Percentiles rank a stretch among this genome's conserved stretches.
Evolutionary conservation across 2,797 vertebrate species (phyloP).

Genomic region (Chelon auratus): DNA sequence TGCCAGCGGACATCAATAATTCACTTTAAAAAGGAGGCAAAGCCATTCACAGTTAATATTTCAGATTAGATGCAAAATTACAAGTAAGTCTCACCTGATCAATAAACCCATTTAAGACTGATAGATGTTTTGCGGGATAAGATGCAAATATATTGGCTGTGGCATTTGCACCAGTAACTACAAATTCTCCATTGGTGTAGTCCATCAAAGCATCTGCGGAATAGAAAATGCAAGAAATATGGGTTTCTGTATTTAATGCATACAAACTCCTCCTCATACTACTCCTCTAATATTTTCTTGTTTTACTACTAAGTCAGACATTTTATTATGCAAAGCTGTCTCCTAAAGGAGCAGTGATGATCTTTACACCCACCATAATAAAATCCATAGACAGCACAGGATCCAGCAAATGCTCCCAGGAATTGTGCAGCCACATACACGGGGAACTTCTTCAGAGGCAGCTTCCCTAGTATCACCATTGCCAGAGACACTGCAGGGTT

Average conservation of each 20-base stretch:
- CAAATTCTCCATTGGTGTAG: slow-evolving; percentile 85
- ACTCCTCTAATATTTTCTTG: neutral
- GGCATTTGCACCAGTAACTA: slow-evolving; percentile 89
- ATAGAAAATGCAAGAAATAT: slow-evolving; percentile 12
- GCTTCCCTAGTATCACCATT: slow-evolving; percentile 92
- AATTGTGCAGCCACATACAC: slow-evolving; percentile 92
- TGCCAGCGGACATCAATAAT: slow-evolving; percentile 22
- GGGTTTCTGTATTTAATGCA: neutral
- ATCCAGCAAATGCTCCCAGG: slow-evolving; percentile 92
- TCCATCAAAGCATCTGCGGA: slow-evolving; percentile 90
- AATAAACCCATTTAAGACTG: slow-evolving; percentile 89
- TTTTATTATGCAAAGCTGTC: neutral
- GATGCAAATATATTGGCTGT: slow-evolving; percentile 96
- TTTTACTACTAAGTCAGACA: neutral
- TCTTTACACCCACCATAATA: slow-evolving; percentile 89
- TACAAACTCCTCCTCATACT: too few relatives aligned
- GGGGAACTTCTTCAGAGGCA: slow-evolving; percentile 92
- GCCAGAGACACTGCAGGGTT: slow-evolving; percentile 97
- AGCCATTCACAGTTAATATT: neutral
- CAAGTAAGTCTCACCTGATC: slow-evolving; percentile 88
- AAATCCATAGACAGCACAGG: slow-evolving; percentile 90
- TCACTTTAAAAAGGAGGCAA: slow-evolving; percentile 7
- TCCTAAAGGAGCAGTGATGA: neutral
- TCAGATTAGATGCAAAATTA: neutral
- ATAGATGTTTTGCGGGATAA: slow-evolving; percentile 91